Evolutionary conservation across 1,140 invertebrate genomes (phyloP).

Genomic region (Hyposmocoma kahamanoa): DNA sequence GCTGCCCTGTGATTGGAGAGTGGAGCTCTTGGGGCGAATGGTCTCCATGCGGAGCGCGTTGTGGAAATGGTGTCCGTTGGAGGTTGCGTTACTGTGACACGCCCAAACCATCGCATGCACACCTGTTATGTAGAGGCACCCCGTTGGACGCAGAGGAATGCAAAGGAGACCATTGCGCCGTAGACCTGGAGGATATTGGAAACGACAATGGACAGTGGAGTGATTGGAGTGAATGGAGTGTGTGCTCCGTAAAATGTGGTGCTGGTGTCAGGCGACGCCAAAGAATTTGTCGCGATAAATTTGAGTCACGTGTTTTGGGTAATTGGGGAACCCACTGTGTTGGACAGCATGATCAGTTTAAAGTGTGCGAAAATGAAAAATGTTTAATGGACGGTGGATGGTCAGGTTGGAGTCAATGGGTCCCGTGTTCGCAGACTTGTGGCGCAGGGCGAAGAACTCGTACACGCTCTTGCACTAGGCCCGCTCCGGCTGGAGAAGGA

Average conservation of each 20-base stretch:
- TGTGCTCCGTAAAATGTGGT: slow-evolving; percentile 56
- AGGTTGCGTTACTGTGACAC: slow-evolving; percentile 45
- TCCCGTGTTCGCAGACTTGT: slow-evolving; percentile 52
- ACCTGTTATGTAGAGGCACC: slow-evolving; percentile 39
- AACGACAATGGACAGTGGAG: slow-evolving; percentile 33
- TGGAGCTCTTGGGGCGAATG: slow-evolving; percentile 55
- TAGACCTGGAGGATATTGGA: slow-evolving; percentile 18
- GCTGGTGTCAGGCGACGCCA: slow-evolving; percentile 38
- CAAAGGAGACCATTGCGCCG: slow-evolving; percentile 55
- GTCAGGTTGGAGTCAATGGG: slow-evolving; percentile 59
- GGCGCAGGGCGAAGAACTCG: slow-evolving; percentile 46
- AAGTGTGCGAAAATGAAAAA: slow-evolving; percentile 36
- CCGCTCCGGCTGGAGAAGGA: slow-evolving; percentile 42
- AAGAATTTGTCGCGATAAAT: slow-evolving; percentile 42
- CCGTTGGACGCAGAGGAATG: slow-evolving; percentile 45
- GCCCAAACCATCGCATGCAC: slow-evolving; percentile 41
- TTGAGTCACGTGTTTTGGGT: slow-evolving; percentile 16
- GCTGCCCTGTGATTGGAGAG: slow-evolving; percentile 45
- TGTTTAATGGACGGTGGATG: slow-evolving; percentile 53
- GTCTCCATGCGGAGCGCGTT: slow-evolving; percentile 52
- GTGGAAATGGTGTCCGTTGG: slow-evolving; percentile 49
- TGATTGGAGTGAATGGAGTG: slow-evolving; percentile 45
- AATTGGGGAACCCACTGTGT: slow-evolving; percentile 55
- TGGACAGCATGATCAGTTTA: slow-evolving; percentile 50
- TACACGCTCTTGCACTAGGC: slow-evolving; percentile 51